These are phyloP conservation scores for Colletes latitarsis DNA, from an alignment of 1,140 invertebrate genomes.

Conservation along the genomic window DNA sequence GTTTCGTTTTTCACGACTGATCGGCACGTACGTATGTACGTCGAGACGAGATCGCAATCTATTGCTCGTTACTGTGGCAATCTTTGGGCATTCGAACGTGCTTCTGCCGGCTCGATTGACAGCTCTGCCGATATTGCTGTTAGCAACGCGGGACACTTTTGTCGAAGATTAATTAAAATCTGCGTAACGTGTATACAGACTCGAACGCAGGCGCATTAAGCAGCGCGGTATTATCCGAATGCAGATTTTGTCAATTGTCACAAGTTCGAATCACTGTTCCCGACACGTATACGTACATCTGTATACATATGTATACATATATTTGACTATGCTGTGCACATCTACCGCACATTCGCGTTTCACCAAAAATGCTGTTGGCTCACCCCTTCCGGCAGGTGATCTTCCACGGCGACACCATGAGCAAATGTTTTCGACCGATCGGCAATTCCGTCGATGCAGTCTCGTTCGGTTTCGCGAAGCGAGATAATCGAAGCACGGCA, in stretches of 20 bases:
- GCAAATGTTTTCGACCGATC: background rate
- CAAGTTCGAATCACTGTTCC: background rate
- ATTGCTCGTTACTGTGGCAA: too few species aligned
- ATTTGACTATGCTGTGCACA: background rate
- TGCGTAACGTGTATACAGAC: background rate
- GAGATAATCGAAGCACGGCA: background rate
- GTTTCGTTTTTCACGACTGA: background rate
- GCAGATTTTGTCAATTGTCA: background rate
- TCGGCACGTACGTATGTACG: too few species aligned
- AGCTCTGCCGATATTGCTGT: too few species aligned
- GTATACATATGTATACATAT: too few species aligned
- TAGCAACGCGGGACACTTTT: background rate
- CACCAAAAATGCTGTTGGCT: slow-evolving; percentile 26
- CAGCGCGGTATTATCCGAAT: slow-evolving; percentile 34
- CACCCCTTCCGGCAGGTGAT: slow-evolving; percentile 45
- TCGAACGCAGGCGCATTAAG: slow-evolving; percentile 51
- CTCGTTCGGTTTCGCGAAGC: background rate
- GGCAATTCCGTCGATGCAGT: background rate
- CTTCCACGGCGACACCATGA: background rate
- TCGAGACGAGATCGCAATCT: too few species aligned
- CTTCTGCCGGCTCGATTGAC: too few species aligned
- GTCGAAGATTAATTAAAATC: background rate
- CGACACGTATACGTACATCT: background rate
- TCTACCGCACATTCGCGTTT: background rate
- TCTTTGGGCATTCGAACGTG: too few species aligned